phyloP scores from a whole-genome alignment of 2,888 invertebrate genomes.

The Noctua pronuba region DNA sequence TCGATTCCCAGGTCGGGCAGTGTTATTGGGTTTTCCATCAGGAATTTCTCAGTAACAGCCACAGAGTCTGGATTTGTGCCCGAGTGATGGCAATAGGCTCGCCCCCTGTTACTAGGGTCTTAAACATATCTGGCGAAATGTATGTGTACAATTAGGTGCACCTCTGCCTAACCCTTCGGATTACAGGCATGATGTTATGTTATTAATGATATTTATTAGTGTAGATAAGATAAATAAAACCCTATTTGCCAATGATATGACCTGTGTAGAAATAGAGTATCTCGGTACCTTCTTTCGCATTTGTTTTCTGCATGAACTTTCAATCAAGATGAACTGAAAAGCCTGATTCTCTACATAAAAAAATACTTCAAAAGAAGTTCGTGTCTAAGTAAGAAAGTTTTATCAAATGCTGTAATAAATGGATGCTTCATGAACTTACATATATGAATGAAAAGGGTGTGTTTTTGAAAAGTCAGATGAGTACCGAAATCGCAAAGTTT shows the following conservation, averaged over 20 bases:
- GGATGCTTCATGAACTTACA: conserved; percentile 3
- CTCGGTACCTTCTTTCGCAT: background rate
- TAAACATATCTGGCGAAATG: too few relatives aligned
- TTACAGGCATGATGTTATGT: too few relatives aligned
- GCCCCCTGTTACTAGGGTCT: too few relatives aligned
- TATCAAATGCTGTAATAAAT: background rate
- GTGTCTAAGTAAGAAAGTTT: background rate
- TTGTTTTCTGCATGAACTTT: background rate
- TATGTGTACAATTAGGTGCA: too few relatives aligned
- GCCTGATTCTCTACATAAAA: too few relatives aligned
- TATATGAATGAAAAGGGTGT: conserved; percentile 6
- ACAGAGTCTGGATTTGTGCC: too few relatives aligned
- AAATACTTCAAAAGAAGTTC: background rate
- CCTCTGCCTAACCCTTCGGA: too few relatives aligned
- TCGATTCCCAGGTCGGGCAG: too few relatives aligned
- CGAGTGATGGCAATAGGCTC: too few relatives aligned
- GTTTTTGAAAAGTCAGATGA: conserved; percentile 19
- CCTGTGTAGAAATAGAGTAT: background rate
- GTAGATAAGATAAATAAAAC: background rate
- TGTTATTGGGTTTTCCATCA: too few relatives aligned
- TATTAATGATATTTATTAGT: background rate
- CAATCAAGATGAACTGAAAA: background rate
- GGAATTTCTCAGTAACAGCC: too few relatives aligned
- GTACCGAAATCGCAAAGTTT: conserved; percentile 34
- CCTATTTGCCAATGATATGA: background rate